A percentile compares a stretch with the other conserved stretches of the same genome.
Evolutionary conservation across 2,888 invertebrate species (phyloP).

Genomic region (Halictus ligatus): DNA sequence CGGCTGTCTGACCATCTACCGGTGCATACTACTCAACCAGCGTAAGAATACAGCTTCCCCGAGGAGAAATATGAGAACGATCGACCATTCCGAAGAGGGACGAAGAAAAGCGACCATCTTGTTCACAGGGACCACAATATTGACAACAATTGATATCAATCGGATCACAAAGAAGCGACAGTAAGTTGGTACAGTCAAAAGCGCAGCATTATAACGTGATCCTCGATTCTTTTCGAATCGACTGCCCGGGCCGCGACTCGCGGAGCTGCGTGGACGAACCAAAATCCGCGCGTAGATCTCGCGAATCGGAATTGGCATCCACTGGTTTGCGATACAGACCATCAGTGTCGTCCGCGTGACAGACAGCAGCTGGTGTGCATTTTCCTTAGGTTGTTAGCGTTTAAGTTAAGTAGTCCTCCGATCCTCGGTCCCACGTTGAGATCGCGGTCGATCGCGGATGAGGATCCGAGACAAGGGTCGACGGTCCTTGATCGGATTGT

Average conservation of each 20-base stretch:
- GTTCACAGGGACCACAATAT: neutral
- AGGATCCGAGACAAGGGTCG: neutral
- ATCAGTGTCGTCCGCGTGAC: constrained; percentile 69
- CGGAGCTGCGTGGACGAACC: neutral
- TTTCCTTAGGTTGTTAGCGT: constrained; percentile 24
- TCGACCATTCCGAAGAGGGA: neutral
- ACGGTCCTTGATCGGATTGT: neutral
- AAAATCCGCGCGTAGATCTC: constrained; percentile 2
- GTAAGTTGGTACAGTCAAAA: neutral
- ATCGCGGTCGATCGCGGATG: constrained; percentile 1
- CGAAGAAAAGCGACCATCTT: neutral
- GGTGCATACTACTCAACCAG: neutral
- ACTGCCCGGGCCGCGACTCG: neutral
- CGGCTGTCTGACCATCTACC: neutral
- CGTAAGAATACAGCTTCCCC: neutral
- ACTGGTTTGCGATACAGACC: constrained; percentile 62
- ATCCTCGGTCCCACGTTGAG: constrained; percentile 34
- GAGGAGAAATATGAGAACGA: neutral
- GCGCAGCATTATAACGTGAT: neutral
- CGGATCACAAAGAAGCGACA: neutral
- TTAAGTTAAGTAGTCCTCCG: constrained; percentile 22
- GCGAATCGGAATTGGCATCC: neutral
- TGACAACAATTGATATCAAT: neutral
- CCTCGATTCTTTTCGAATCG: neutral
- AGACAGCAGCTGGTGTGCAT: constrained; percentile 56